Evolutionary conservation across 2,797 vertebrate genomes (phyloP), one percentile per base, ranked within the genome.

Genomic region (Chromobotia macracanthus): DNA sequence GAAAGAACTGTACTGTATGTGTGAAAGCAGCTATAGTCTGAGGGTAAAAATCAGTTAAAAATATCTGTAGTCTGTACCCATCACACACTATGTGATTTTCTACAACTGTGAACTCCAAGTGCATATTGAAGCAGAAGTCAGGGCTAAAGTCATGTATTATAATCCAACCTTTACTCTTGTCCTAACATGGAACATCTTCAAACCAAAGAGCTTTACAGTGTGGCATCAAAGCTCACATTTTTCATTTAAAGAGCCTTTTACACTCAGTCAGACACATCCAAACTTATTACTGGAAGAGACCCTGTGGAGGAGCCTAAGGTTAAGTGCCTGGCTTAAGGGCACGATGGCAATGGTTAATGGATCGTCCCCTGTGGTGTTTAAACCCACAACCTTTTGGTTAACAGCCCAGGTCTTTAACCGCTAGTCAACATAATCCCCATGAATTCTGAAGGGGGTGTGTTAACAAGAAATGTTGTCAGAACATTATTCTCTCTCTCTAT

Each of bases 341-440:
- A 79, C 16, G 38, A 28, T 8, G 16, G 68, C 21, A 64, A 46
- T 44, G 19, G 44, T 25, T 61, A 78, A 70, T 51, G 55, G 55
- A 61, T 46, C 19, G 25, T 25, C 46, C 7, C 67, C 63, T 64
- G 31, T 53, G 70, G 46, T 6, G 10, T 63, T 71, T 71, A 51
- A 63, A 78, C 44, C n/a, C 13, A 13, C 28, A 41, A 63, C 28
- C 58, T 71, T 78, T 63, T 38, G 28, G 76, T 51, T 63, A 53
- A 41, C 28, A 64, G 31, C 55, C 60, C 67, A 61, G 21, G 69
- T 61, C 41, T n/a, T 68, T 53, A 38, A 78, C 66, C 58, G 70
- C 41, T 38, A 21, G n/a, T 65, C 28, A 21, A 55, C 41, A 60
- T 38, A 25, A 69, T 61, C 15, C 11, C 25, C 16, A 31, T 38